Conservation (phyloP, 2,113 vertebrate species). For the Sturnira hondurensis region DNA sequence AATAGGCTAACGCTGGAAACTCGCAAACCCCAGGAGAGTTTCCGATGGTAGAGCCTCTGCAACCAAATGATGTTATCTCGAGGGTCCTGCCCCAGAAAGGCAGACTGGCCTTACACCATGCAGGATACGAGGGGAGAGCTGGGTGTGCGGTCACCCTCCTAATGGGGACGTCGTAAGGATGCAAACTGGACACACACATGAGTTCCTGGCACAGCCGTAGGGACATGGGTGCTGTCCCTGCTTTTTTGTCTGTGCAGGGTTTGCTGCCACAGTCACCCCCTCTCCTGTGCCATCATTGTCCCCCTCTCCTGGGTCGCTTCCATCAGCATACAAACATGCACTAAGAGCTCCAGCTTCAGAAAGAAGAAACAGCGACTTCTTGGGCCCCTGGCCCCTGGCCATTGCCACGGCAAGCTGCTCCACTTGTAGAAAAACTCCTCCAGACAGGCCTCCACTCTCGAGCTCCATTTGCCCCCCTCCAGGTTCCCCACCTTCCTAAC, state of each 20-base stretch:
- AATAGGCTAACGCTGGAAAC: neutral
- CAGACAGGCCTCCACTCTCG: accelerated
- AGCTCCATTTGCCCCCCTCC: neutral
- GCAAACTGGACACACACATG: accelerated
- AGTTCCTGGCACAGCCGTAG: neutral
- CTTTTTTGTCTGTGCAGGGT: no score
- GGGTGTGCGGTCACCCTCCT: neutral
- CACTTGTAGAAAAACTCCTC: neutral
- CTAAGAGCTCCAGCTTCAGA: neutral
- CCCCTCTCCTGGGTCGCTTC: neutral
- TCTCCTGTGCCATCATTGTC: accelerated
- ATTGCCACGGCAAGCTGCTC: neutral
- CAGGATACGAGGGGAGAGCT: neutral
- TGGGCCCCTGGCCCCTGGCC: neutral
- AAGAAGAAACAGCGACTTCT: neutral
- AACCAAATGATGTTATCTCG: no score
- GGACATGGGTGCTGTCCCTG: neutral
- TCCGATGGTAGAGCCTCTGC: neutral
- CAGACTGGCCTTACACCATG: neutral
- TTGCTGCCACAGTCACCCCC: neutral
- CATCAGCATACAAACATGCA: neutral
- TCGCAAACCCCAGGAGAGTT: no score
- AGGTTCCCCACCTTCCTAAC: neutral
- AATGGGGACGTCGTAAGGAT: neutral
- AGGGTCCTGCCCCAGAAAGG: neutral